A percentile compares a stretch with the other conserved stretches of the same genome.
Evolutionary conservation across 1,140 invertebrate species (phyloP).

Genomic region (Acromyrmex charruanus): DNA sequence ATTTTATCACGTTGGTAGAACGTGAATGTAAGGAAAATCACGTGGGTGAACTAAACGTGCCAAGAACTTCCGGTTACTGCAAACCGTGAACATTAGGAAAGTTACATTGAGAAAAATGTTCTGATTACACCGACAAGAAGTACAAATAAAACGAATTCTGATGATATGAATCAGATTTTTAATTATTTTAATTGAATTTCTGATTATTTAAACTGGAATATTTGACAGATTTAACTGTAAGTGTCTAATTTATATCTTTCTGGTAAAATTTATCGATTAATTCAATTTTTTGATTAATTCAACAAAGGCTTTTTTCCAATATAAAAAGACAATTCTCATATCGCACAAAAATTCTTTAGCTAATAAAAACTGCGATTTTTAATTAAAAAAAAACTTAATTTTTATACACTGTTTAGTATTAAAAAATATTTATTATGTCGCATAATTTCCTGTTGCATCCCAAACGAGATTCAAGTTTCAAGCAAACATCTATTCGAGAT

Average conservation of each 20-base stretch:
- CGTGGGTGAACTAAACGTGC: constrained; percentile 63
- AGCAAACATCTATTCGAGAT: constrained; percentile 12
- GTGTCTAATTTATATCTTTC: no score
- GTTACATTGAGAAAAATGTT: not conserved
- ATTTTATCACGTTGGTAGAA: constrained; percentile 23
- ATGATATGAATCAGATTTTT: no score
- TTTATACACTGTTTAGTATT: not conserved
- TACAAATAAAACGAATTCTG: no score
- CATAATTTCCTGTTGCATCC: not conserved
- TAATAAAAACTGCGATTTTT: not conserved
- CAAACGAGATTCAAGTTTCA: not conserved
- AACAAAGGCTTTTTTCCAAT: no score
- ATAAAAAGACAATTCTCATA: no score
- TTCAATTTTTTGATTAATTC: no score
- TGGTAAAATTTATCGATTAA: no score
- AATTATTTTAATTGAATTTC: no score
- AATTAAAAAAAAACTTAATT: not conserved
- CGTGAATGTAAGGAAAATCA: not conserved
- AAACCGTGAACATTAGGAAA: constrained; percentile 29
- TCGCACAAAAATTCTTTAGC: not conserved
- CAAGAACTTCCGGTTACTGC: constrained; percentile 50
- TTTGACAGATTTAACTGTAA: no score
- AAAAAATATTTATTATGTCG: not conserved
- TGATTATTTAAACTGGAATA: no score
- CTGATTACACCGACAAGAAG: no score